A percentile compares a stretch with the other conserved stretches of the same genome.
phyloP scores from a whole-genome alignment of 2,797 vertebrate genomes.

The Halcyon smyrnensis region DNA sequence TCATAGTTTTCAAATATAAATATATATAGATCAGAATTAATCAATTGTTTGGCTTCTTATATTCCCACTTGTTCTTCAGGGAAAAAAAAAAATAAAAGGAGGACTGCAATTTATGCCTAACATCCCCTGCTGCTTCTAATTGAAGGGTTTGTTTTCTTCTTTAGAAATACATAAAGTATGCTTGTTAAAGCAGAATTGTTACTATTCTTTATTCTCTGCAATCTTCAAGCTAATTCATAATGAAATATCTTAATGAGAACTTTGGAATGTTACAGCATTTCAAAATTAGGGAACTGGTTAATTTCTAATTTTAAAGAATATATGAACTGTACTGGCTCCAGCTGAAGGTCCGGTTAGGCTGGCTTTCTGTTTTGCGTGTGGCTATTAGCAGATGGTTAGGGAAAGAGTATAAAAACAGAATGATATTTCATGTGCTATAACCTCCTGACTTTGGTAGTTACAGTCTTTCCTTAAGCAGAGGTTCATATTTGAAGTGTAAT shows the following conservation, averaged over 20 bases:
- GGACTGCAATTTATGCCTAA: not conserved
- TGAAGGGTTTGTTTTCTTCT: not conserved
- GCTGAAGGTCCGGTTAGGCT: not conserved
- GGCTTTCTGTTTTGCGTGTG: not conserved
- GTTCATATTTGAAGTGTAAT: not conserved
- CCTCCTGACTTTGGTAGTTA: not conserved
- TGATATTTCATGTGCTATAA: not conserved
- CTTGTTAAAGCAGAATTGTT: not conserved
- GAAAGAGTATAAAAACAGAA: not conserved
- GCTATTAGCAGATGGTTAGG: not conserved
- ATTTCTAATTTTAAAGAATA: not conserved
- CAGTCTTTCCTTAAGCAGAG: not conserved
- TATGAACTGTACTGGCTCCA: not conserved
- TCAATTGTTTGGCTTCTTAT: conserved; percentile 4
- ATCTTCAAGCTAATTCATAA: not conserved
- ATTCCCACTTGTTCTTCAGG: not conserved
- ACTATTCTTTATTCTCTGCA: not conserved
- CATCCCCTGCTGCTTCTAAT: not conserved
- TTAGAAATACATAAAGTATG: not conserved
- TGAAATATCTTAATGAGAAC: not conserved
- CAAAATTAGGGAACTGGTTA: not conserved
- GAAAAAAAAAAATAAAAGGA: not conserved
- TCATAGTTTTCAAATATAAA: conserved; percentile 64
- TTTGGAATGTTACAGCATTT: not conserved
- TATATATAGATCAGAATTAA: conserved; percentile 66